These are phyloP conservation scores for Staurois parvus DNA, from an alignment of 2,797 vertebrate genomes.

Conservation along the genomic window DNA sequence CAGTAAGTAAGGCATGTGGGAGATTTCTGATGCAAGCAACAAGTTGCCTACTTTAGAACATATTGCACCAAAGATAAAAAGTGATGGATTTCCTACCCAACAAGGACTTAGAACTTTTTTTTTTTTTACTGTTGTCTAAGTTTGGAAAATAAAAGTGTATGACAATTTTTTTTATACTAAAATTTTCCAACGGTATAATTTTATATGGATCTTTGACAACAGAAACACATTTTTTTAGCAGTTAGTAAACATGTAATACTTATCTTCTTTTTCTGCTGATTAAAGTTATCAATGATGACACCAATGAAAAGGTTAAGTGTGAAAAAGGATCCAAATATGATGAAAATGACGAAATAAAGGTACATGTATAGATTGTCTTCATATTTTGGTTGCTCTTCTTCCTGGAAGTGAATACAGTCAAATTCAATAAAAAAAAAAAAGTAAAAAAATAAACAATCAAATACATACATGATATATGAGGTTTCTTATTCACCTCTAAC, in stretches of 20 bases:
- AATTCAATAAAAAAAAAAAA: not conserved
- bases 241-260: conserved; percentile 76
- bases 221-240: too few relatives aligned
- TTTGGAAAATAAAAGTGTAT: too few relatives aligned
- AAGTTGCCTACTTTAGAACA: too few relatives aligned
- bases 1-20: too few relatives aligned
- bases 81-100: too few relatives aligned
- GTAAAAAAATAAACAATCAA: not conserved
- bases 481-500: not conserved
- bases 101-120: too few relatives aligned
- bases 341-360: conserved; percentile 95
- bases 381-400: conserved; percentile 84
- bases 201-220: too few relatives aligned
- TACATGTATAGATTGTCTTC: conserved; percentile 91
- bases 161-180: too few relatives aligned
- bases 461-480: not conserved
- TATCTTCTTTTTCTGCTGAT: conserved; percentile 99
- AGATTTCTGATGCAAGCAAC: too few relatives aligned
- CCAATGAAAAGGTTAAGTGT: conserved; percentile 98
- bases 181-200: too few relatives aligned
- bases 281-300: conserved; percentile 99
- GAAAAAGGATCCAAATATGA: conserved; percentile 98
- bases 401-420: conserved; percentile 69
- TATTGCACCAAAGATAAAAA: too few relatives aligned
- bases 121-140: too few relatives aligned